A percentile compares a stretch with the other conserved stretches of the same genome.
These are phyloP conservation scores for Agrochola lota DNA, from an alignment of 2,888 invertebrate genomes.

Conservation along the genomic window DNA sequence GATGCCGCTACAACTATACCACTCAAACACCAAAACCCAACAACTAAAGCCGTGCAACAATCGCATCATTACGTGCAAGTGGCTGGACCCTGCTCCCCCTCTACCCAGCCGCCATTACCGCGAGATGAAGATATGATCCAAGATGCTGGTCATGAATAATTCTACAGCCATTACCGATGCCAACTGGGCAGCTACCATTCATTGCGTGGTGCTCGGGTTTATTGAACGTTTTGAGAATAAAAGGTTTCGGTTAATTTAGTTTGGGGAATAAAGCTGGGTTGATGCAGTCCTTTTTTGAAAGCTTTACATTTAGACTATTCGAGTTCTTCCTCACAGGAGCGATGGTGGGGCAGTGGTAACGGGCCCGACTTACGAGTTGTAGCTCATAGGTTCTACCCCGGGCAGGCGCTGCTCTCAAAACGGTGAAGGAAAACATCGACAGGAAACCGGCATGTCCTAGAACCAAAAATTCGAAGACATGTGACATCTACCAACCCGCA, in stretches of 20 bases:
- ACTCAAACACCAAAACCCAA: conserved; percentile 5
- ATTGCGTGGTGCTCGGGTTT: conserved; percentile 43
- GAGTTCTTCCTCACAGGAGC: background rate
- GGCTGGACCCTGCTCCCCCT: background rate
- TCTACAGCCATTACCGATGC: conserved; percentile 68
- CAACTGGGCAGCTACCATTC: conserved; percentile 56
- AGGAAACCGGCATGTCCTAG: too few relatives aligned
- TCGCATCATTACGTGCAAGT: conserved; percentile 58
- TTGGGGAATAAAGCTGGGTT: background rate
- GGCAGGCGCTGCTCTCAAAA: too few relatives aligned
- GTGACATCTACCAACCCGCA: too few relatives aligned
- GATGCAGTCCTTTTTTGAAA: background rate
- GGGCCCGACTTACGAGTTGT: too few relatives aligned
- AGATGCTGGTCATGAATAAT: conserved; percentile 75
- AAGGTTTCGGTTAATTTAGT: background rate
- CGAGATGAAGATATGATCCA: conserved; percentile 65
- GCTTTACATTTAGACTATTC: background rate
- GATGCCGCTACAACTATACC: background rate
- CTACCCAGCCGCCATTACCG: conserved; percentile 49
- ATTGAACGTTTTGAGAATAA: conserved; percentile 49
- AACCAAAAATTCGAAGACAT: too few relatives aligned
- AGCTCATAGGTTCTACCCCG: too few relatives aligned
- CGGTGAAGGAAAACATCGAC: too few relatives aligned
- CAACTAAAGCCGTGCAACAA: conserved; percentile 50
- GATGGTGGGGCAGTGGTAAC: too few relatives aligned